A percentile compares a stretch with the other conserved stretches of the same genome.
phyloP scores from a whole-genome alignment of 2,797 vertebrate species.

The Esox lucius region DNA sequence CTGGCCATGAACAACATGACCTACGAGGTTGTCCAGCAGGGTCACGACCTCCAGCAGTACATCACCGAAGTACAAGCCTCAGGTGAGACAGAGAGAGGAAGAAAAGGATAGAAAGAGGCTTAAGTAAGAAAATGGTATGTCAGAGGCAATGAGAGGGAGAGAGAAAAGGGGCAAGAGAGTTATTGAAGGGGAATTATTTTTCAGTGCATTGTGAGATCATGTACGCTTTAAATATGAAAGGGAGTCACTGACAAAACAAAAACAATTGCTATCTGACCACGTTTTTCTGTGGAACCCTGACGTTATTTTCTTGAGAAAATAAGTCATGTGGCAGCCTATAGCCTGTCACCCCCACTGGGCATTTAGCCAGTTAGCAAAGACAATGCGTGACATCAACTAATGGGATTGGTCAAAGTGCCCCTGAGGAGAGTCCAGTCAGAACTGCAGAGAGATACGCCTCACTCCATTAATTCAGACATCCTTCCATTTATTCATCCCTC shows the following conservation, averaged over 20 bases:
- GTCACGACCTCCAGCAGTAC: conserved; percentile 95
- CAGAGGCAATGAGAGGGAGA: neutral
- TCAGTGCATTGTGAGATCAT: neutral
- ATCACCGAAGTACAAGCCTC: conserved; percentile 95
- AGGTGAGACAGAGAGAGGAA: conserved; percentile 45
- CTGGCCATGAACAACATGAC: conserved; percentile 98
- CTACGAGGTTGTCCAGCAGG: conserved; percentile 95
- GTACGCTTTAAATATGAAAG: neutral
- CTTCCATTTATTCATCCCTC: neutral
- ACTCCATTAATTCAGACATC: neutral
- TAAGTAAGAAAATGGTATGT: neutral
- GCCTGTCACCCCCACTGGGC: neutral
- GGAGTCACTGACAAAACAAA: neutral
- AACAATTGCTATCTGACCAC: neutral
- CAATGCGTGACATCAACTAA: neutral
- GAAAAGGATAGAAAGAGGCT: neutral
- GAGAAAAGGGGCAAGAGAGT: neutral
- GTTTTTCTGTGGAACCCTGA: neutral
- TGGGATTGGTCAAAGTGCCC: neutral
- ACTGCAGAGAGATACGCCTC: neutral
- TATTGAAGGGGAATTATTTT: neutral
- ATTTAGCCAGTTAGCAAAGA: conserved; percentile 2
- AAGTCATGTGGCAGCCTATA: neutral
- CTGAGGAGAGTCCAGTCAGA: neutral
- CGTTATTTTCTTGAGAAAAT: neutral